Conservation (phyloP, 2,888 invertebrate species). For the Hydrotaea cyrtoneurina region DNA sequence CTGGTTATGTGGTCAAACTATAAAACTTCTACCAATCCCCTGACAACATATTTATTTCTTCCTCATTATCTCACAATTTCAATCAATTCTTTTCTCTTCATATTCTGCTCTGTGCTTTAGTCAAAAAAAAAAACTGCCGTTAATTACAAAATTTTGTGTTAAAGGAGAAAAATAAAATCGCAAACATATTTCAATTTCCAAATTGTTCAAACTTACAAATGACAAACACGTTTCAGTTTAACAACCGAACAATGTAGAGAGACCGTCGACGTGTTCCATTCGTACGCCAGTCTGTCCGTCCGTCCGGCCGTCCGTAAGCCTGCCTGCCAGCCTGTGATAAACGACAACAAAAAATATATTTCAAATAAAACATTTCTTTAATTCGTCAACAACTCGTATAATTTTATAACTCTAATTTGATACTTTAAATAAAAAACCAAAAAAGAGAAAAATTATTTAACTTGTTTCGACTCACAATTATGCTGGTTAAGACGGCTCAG, state of each 20-base stretch:
- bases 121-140: slow-evolving; percentile 31
- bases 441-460: slow-evolving; percentile 13
- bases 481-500: not conserved
- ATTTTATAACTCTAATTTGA: slow-evolving; percentile 35
- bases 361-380: slow-evolving; percentile 3
- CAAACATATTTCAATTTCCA: slow-evolving; percentile 17
- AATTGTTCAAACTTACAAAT: slow-evolving; percentile 12
- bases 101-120: too few relatives aligned
- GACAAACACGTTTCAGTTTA: slow-evolving; percentile 31
- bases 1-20: too few relatives aligned
- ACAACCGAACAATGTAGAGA: not conserved
- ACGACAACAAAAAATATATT: not conserved
- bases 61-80: slow-evolving; percentile 4
- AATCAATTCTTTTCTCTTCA: slow-evolving; percentile 24
- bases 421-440: not conserved
- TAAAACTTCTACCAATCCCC: too few relatives aligned
- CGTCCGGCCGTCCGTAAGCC: not conserved
- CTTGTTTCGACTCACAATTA: slow-evolving; percentile 10
- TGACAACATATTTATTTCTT: too few relatives aligned
- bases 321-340: too few relatives aligned
- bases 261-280: not conserved
- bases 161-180: not conserved
- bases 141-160: slow-evolving; percentile 2
- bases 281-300: too few relatives aligned
- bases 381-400: slow-evolving; percentile 18